Evolutionary conservation across 2,113 vertebrate genomes (phyloP).

Genomic region (Uria aalge): DNA sequence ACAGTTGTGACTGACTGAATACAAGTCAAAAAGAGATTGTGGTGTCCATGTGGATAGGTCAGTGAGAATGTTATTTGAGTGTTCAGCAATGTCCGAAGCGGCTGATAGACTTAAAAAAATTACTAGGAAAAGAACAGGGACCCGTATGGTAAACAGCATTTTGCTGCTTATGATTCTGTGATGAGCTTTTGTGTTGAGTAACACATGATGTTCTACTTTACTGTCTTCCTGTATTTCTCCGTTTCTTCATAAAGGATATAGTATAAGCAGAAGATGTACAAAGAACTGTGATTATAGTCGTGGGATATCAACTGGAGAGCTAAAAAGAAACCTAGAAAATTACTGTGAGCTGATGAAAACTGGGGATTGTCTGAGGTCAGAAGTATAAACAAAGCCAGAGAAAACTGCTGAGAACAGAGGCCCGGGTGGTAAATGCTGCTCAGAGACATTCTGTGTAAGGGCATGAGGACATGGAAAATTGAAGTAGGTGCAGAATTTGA

Average conservation of each 20-base stretch:
- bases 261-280: background rate
- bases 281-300: background rate
- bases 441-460: background rate
- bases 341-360: background rate
- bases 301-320: background rate
- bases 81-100: background rate
- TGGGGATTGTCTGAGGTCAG: background rate
- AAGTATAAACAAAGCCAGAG: background rate
- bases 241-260: background rate
- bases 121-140: background rate
- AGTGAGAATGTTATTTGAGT: background rate
- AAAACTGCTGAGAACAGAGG: background rate
- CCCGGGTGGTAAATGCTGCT: background rate
- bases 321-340: background rate
- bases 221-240: background rate
- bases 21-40: background rate
- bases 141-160: accelerated
- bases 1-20: background rate
- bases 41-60: background rate
- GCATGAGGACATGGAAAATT: background rate
- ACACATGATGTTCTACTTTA: background rate
- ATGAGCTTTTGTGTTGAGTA: background rate
- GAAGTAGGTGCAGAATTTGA: background rate
- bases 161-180: background rate
- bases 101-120: background rate